Evolutionary conservation across 2,797 vertebrate species (phyloP).

Genomic region (Trachops cirrhosus): DNA sequence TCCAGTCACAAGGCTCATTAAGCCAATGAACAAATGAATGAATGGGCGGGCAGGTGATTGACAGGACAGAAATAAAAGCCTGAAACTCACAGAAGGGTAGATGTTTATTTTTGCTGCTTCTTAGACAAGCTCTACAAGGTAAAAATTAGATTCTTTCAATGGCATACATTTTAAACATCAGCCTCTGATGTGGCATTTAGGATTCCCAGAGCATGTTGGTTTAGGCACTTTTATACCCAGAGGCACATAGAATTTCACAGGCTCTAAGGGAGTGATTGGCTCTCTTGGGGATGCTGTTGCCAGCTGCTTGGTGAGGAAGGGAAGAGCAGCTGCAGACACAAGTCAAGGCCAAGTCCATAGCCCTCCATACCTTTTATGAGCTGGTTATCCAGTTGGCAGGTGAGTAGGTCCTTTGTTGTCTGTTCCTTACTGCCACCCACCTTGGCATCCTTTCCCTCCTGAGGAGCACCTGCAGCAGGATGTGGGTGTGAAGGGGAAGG

Average conservation of each 20-base stretch:
- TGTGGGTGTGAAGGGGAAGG: background rate
- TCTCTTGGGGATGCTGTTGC: background rate
- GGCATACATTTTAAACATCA: background rate
- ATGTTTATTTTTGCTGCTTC: conserved; percentile 50
- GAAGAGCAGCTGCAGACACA: background rate
- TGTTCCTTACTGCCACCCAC: background rate
- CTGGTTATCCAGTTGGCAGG: background rate
- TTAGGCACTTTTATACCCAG: conserved; percentile 52
- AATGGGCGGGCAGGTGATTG: accelerated
- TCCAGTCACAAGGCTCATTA: background rate
- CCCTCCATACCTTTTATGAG: background rate
- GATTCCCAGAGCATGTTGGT: background rate
- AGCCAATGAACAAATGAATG: background rate
- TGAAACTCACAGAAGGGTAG: background rate
- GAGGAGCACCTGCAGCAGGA: background rate
- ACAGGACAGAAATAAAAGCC: background rate
- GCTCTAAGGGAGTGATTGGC: background rate
- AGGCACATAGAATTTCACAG: background rate
- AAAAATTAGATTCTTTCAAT: background rate
- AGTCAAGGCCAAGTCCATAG: background rate
- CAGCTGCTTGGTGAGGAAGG: background rate
- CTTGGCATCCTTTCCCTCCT: background rate
- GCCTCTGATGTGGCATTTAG: background rate
- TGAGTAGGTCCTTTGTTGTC: background rate
- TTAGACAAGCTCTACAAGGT: background rate